phyloP scores from a whole-genome alignment of 2,113 vertebrate species.

The Dipodomys merriami region DNA sequence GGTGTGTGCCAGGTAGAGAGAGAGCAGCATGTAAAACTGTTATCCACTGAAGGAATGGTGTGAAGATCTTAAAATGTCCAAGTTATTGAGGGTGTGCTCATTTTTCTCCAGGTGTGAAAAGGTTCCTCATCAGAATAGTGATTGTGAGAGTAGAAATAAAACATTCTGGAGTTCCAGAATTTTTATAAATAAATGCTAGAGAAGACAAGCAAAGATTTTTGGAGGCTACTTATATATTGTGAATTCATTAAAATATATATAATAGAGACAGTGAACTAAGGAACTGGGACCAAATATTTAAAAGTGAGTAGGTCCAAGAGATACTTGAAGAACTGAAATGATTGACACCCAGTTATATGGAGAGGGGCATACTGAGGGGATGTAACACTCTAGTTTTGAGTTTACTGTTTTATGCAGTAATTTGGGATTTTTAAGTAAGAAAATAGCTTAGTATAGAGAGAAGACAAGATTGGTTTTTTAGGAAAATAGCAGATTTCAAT shows the following conservation, averaged over 20 bases:
- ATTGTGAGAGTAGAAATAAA: rapidly evolving
- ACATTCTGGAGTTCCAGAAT: background rate
- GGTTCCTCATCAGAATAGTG: background rate
- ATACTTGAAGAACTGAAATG: background rate
- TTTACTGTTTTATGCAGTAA: background rate
- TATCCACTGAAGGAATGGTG: background rate
- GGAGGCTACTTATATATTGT: background rate
- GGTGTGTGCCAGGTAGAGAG: background rate
- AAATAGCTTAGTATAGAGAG: background rate
- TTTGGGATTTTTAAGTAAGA: background rate
- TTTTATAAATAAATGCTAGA: background rate
- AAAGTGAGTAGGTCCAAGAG: background rate
- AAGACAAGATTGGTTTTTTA: background rate
- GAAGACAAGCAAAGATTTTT: background rate
- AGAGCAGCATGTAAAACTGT: too few species aligned
- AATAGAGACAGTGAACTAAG: background rate
- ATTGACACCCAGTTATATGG: background rate
- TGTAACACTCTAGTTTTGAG: background rate
- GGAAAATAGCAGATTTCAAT: background rate
- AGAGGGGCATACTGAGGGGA: rapidly evolving
- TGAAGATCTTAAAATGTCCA: background rate
- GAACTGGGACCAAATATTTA: rapidly evolving
- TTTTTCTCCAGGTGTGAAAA: background rate
- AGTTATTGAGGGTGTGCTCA: background rate
- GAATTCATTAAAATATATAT: background rate